Conservation (phyloP, 2,888 invertebrate genomes). For the Lacanobia oleracea region DNA sequence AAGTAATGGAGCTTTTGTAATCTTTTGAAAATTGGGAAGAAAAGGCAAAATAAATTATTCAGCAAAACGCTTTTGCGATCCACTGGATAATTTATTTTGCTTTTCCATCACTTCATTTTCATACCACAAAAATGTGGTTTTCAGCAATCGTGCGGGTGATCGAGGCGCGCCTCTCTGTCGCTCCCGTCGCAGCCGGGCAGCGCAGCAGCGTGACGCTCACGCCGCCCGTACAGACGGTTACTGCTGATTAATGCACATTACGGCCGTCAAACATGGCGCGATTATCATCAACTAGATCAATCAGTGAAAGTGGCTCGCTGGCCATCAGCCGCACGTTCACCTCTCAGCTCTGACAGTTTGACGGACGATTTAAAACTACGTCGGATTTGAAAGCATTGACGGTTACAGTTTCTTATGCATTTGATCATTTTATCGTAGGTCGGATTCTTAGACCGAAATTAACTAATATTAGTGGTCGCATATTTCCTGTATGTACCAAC, state of each 20-base stretch:
- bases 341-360: neutral
- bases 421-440: neutral
- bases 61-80: neutral
- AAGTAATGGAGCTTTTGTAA: slow-evolving; percentile 2
- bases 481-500: neutral
- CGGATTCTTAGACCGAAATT: neutral
- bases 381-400: neutral
- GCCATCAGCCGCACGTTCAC: slow-evolving; percentile 16
- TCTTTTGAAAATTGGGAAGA: neutral
- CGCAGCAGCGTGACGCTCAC: slow-evolving; percentile 7
- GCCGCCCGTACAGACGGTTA: neutral
- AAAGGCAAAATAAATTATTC: neutral
- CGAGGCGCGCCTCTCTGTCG: too few species aligned
- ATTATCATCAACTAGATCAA: slow-evolving; percentile 26
- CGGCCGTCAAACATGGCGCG: neutral
- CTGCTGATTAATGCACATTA: slow-evolving; percentile 20
- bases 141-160: neutral
- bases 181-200: neutral
- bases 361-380: neutral
- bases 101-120: too few species aligned
- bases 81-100: too few species aligned
- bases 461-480: neutral
- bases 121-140: neutral
- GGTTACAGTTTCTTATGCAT: neutral
- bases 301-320: slow-evolving; percentile 34